Evolutionary conservation across 64 coral and sea anemone species (phyloP).

Genomic region (Stichodactyla helianthus): DNA sequence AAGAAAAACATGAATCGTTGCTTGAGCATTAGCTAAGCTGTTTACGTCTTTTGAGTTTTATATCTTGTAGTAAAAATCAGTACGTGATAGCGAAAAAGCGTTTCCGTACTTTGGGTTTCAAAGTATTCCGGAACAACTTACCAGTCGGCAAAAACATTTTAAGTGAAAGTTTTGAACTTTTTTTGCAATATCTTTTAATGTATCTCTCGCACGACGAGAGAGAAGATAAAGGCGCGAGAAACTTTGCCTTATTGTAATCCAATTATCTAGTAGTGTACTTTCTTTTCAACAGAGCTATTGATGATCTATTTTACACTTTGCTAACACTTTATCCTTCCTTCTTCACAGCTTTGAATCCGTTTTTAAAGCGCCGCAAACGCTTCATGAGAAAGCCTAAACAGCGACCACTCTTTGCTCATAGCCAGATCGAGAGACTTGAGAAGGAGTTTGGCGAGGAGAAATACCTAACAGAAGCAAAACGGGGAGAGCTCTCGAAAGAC

Average conservation of each 20-base stretch:
- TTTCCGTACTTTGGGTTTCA: background rate
- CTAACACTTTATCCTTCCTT: background rate
- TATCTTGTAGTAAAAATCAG: background rate
- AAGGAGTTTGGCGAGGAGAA: slow-evolving; percentile 72
- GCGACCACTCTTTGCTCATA: slow-evolving; percentile 66
- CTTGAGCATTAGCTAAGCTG: background rate
- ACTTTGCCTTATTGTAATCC: background rate
- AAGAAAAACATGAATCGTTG: background rate
- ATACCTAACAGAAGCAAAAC: slow-evolving; percentile 68
- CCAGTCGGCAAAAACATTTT: background rate
- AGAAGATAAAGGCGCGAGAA: background rate
- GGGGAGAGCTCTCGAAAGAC: slow-evolving; percentile 59
- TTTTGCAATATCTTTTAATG: too few species aligned
- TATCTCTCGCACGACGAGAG: background rate
- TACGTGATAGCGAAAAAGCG: background rate
- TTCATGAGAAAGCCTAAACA: slow-evolving; percentile 74
- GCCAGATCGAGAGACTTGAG: slow-evolving; percentile 73
- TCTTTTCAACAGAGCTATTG: background rate
- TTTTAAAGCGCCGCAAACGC: slow-evolving; percentile 33
- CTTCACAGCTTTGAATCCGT: slow-evolving; percentile 7
- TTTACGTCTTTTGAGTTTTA: background rate
- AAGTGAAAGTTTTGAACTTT: background rate
- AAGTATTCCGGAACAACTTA: background rate
- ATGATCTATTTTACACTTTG: background rate
- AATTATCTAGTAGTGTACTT: background rate